phyloP scores from a whole-genome alignment of 2,888 invertebrate species.

The Laothoe populi region DNA sequence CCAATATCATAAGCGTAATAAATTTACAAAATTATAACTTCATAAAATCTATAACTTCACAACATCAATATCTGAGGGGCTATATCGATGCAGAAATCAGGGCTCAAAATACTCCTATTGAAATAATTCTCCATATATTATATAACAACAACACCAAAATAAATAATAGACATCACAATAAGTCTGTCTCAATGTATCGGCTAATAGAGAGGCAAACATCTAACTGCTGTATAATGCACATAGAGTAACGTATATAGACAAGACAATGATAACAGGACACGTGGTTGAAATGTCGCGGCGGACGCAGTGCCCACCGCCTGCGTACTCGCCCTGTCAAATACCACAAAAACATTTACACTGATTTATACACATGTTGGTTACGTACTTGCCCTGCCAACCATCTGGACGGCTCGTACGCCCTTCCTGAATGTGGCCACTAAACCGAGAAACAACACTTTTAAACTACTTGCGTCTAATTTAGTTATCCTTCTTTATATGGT shows the following conservation, averaged over 20 bases:
- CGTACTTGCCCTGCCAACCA: constrained; percentile 99
- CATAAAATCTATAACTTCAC: constrained; percentile 71
- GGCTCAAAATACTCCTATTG: constrained; percentile 76
- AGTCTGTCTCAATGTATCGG: constrained; percentile 70
- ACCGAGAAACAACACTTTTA: constrained; percentile 79
- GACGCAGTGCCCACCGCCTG: constrained; percentile 48
- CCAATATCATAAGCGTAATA: constrained; percentile 63
- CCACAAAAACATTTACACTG: constrained; percentile 80
- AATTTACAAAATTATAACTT: constrained; percentile 64
- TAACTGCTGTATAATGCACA: constrained; percentile 82
- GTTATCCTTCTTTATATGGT: constrained; percentile 54
- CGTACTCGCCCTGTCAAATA: constrained; percentile 62
- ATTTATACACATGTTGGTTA: constrained; percentile 82
- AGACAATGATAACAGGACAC: constrained; percentile 81
- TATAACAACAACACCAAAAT: constrained; percentile 80
- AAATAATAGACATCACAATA: constrained; percentile 76
- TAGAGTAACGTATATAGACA: constrained; percentile 76
- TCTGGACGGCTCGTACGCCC: constrained; percentile 99
- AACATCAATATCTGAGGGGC: constrained; percentile 81
- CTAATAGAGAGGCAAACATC: constrained; percentile 83
- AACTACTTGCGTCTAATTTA: constrained; percentile 59
- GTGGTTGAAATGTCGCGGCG: constrained; percentile 69
- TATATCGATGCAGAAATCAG: constrained; percentile 80
- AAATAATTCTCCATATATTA: constrained; percentile 63
- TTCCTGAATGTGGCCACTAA: constrained; percentile 99